Evolutionary conservation across 2,888 invertebrate genomes (phyloP).

Genomic region (Folsomia candida): DNA sequence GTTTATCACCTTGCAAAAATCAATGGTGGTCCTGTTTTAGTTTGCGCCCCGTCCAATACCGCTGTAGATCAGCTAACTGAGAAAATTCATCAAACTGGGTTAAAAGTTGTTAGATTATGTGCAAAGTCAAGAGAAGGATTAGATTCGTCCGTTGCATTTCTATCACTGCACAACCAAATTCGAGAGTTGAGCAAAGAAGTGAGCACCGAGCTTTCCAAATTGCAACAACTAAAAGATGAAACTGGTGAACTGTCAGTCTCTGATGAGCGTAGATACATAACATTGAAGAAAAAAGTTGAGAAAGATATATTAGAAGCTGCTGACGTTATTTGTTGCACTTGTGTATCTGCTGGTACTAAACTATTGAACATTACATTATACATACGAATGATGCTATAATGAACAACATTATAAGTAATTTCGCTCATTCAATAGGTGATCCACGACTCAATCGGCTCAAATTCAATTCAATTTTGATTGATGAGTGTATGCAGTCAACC

Average conservation of each 20-base stretch:
- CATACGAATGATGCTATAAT: background rate
- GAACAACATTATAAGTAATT: too few relatives aligned
- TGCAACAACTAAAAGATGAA: conserved; percentile 95
- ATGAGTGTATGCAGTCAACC: conserved; percentile 85
- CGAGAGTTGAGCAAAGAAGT: conserved; percentile 79
- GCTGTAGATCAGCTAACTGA: conserved; percentile 99
- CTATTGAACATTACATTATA: background rate
- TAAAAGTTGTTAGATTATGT: conserved; percentile 89
- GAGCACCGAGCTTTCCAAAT: conserved; percentile 86
- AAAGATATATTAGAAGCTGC: conserved; percentile 88
- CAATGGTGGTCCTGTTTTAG: conserved; percentile 78
- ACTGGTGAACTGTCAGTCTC: conserved; percentile 94
- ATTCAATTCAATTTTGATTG: conserved; percentile 93
- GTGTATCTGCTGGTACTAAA: conserved; percentile 79
- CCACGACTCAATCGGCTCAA: conserved; percentile 87
- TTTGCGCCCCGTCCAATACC: conserved; percentile 98
- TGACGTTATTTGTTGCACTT: conserved; percentile 98
- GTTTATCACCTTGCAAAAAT: conserved; percentile 96
- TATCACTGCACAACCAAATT: conserved; percentile 96
- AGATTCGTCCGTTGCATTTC: conserved; percentile 93
- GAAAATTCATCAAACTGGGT: conserved; percentile 94
- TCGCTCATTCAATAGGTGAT: conserved; percentile 63
- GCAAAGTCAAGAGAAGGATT: conserved; percentile 98
- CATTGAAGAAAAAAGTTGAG: conserved; percentile 86
- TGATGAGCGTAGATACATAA: conserved; percentile 90